Base-by-base conservation (phyloP, 2,888 invertebrate species). In the Toxonevra muliebris region DNA sequence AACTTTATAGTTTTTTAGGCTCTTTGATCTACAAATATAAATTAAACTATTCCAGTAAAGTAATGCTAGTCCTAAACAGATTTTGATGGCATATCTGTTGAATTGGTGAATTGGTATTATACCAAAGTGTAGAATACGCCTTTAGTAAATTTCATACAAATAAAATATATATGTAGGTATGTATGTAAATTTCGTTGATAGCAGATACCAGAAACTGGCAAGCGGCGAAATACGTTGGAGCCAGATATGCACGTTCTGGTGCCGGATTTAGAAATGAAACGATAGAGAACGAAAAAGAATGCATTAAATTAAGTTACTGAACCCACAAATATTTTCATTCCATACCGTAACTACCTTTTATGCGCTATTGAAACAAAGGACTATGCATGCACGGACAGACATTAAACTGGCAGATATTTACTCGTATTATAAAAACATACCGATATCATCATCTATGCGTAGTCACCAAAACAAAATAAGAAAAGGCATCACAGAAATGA, bases 191-290 rank as follows among this genome's bases (percentile, higher is more conserved):
- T 11, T 43, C 12, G 12, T 15, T 12, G 48, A 3, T 12, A 48
- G 2, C 48, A 2, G 12, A 2, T 48, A 48, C 48, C 15, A 48
- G 12, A 15, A 48, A 15, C 15, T n/a, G 8, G 3, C 48, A 48
- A 3, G 2, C 13, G 30, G 30, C 48, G 55, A 13, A 61, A 61
- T 66, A 61, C 55, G 55, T 45, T 50, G 57, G 50, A 57, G 55
- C 41, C 55, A 15, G 61, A 50, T 41, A 15, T 59, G 48, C 61
- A 61, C 66, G 66, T 61, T 50, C 61, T 50, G 57, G 41, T 54
- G 19, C 45, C 30, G 41, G 45, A 57, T 20, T 30, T 53, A 41
- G 55, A 40, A 41, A n/a, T n/a, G 30, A 12, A 11, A 42, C 42
- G 40, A 41, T 45, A 64, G 41, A 48, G 19, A 19, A 55, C 42